phyloP scores from a whole-genome alignment of 1,140 invertebrate genomes.

The Bombus cullumanus region DNA sequence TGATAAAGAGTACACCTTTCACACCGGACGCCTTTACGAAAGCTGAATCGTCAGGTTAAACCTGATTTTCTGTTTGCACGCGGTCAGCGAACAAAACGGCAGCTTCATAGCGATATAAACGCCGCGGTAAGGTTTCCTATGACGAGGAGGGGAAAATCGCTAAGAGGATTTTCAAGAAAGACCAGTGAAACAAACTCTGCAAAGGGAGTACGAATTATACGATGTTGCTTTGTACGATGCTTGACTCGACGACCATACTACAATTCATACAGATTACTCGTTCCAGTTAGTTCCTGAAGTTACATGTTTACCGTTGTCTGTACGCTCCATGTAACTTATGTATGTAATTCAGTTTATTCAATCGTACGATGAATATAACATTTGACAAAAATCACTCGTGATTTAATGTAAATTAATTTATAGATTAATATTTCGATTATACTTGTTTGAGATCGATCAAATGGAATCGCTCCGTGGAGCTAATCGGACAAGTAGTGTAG shows the following conservation, averaged over 20 bases:
- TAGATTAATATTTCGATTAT: too few relatives aligned
- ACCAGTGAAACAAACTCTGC: not conserved
- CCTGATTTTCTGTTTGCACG: not conserved
- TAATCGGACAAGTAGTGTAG: not conserved
- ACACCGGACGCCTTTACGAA: not conserved
- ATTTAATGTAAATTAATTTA: too few relatives aligned
- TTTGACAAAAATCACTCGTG: not conserved
- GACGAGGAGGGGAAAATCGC: slow-evolving; percentile 6
- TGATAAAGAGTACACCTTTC: not conserved
- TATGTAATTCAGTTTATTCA: not conserved
- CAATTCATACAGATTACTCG: not conserved
- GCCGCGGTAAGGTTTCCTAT: not conserved
- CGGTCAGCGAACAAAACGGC: not conserved
- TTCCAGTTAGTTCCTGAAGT: not conserved
- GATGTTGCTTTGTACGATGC: not conserved
- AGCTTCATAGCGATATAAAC: not conserved
- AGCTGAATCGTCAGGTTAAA: not conserved
- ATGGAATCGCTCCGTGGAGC: too few relatives aligned
- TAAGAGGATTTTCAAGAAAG: slow-evolving; percentile 45
- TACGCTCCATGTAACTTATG: not conserved
- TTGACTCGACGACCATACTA: too few relatives aligned
- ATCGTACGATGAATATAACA: not conserved
- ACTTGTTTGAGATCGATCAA: too few relatives aligned
- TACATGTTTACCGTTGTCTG: not conserved
- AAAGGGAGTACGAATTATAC: not conserved